Evolutionary conservation across 2,113 vertebrate genomes (phyloP).

Genomic region (Suricata suricatta): DNA sequence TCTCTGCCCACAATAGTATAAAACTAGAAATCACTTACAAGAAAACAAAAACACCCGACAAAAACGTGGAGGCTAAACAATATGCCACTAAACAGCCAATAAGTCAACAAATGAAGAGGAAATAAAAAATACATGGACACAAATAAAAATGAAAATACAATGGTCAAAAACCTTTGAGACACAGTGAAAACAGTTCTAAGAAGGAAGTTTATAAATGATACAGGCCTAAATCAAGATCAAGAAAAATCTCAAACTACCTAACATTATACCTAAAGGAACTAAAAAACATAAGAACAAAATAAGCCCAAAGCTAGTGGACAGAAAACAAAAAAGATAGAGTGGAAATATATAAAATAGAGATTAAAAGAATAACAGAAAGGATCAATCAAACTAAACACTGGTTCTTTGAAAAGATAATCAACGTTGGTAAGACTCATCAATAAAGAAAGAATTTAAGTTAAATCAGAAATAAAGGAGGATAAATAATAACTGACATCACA

Average conservation of each 20-base stretch:
- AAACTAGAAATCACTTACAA: background rate
- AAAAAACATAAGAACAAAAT: background rate
- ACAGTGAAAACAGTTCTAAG: background rate
- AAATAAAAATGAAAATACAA: background rate
- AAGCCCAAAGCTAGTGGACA: background rate
- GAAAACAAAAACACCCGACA: background rate
- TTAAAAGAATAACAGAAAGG: background rate
- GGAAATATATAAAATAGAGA: background rate
- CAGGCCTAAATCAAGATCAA: background rate
- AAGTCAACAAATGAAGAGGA: background rate
- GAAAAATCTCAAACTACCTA: background rate
- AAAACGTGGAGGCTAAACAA: background rate
- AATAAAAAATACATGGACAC: background rate
- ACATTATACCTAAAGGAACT: background rate
- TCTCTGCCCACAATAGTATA: background rate
- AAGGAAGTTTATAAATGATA: background rate
- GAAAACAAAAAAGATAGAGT: background rate
- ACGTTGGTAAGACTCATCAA: background rate
- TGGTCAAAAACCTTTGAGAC: background rate
- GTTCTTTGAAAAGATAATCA: background rate
- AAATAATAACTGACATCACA: background rate
- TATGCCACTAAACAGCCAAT: background rate
- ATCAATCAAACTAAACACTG: background rate
- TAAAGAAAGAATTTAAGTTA: background rate
- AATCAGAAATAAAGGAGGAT: background rate